Evolutionary conservation across 2,888 invertebrate genomes (phyloP), one percentile per base, ranked within the genome.

Genomic region (Drosophila mettleri): DNA sequence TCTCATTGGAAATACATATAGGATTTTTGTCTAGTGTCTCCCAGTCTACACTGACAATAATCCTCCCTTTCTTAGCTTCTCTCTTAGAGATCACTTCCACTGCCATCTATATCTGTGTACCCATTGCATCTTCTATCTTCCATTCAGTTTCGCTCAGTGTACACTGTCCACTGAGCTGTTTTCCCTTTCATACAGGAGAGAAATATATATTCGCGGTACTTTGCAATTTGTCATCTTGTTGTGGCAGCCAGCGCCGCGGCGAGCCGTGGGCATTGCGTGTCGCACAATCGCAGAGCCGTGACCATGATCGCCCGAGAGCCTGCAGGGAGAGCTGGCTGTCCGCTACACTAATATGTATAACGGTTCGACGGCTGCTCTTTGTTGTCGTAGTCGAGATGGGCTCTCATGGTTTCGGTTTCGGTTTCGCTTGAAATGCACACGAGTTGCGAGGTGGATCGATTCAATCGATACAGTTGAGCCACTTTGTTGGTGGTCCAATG

Each of bases 351-450:
- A 46, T 62, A 45, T 29, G 9, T 36, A 67, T 61, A 73, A 62
- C 62, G 51, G 49, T 57, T 43, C 38, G 67, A 22, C 20, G 73
- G 78, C 62, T 62, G 12, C 57, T 36, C 74, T 73, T 73, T 75
- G 75, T 65, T 61, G 48, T 65, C 73, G 75, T 64, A 59, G 74
- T 63, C 46, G 34, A 36, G 20, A 14, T 45, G 36, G 41, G 34
- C 64, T 73, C 74, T 78, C 74, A 69, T 65, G 78, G 80, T 80
- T 77, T 80, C 78, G 78, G 80, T 80, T 77, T 80, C 78, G 77
- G 78, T 79, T 81, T 75, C 80, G 69, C 75, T 67, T 77, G 78
- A 78, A 78, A 78, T 77, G 66, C 69, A 78, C 54, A 76, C 72
- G 63, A 71, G 54, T 14, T 58, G 45, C 31, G 52, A 33, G 10